Evolutionary conservation across 2,113 vertebrate species (phyloP), one percentile per base, ranked within the genome.

Genomic region (Pseudorhombus dupliciocellatus): DNA sequence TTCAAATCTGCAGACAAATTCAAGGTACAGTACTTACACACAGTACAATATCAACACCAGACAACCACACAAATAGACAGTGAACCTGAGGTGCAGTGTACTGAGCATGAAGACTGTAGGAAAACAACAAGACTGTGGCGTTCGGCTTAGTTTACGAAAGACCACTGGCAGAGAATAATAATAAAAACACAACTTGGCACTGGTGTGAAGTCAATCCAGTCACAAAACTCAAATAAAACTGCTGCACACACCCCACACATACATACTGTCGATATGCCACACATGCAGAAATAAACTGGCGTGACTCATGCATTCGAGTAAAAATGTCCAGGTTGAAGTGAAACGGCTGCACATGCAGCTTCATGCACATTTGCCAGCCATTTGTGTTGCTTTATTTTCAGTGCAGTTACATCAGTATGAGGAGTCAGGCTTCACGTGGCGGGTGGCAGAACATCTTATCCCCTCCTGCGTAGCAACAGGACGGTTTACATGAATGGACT

Each of bases 31-130:
- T 78, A 83, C 77, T 67, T 53, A 67, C 31, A 77, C 28, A 68
- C 64, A 80, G 73, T 66, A 77, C 70, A 62, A 52, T 44, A 50
- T 65, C 8, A 66, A 80, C 70, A 84, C 70, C 67, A 62, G 52
- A 70, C 31, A 85, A 56, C 83, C 21, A 68, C 22, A 83, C 74
- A 83, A 63, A 85, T 66, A 83, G 59, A 79, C 73, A 66, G 78
- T 73, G 50, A 88, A 80, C 91, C 90, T 92, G 89, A 91, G 88
- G 55, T 70, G n/a, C 66, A 78, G 54, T 75, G 63, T 34, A 75
- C 12, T 68, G 75, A 82, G 15, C 54, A 26, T 57, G 55, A 71
- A 52, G 21, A 56, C 25, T 79, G 61, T 21, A 26, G 48, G 52
- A n/a, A 46, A 59, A 67, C 26, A 70, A 46, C 57, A 66, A 58